Base-by-base conservation (phyloP, 2,888 invertebrate species). In the Mesopsocus fuscifrons region DNA sequence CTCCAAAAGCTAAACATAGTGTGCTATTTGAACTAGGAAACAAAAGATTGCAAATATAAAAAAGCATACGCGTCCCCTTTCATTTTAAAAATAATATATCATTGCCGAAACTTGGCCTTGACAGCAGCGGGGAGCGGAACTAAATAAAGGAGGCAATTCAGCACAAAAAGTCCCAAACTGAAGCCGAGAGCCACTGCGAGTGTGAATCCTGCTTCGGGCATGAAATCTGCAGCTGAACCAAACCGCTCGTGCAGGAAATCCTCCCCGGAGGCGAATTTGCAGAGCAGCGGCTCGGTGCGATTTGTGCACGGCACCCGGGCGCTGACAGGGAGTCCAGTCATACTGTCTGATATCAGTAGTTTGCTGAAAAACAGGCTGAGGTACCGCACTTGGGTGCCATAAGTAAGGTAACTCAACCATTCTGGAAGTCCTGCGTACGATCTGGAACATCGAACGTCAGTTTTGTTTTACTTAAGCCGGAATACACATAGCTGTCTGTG, bases 131-230 rank as follows among this genome's bases (percentile, higher is more conserved):
- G 88, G 52, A 89, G 60, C 0, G 89, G 89, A 52, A 89, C 69
- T 34, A 88, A 63, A 60, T 89, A 91, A 42, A 89, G 63, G 47
- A 91, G 71, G 58, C 87, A 76, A 57, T 89, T 89, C 3, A 88
- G 68, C 38, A 87, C 68, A 48, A 82, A 76, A 51, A 87, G 70
- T 1, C 83, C 84, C 1, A 81, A 63, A 0, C 85, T 76, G 54
- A 89, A 89, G 0, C 82, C 84, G 48, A 87, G 76, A 0, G 82
- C 77, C 20, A 87, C 72, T 0, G 82, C 77, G 44, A 89, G 69
- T 64, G 89, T 88, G 41, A 80, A 71, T 50, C 84, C 78, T 46
- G 75, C 58, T 50, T 77, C 74, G 21, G 76, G 65, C 45, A 77
- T 72, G 44, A 66, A 63, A 52, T 67, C 68, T 0, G 69, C 61